Evolutionary conservation across 2,888 invertebrate species (phyloP), one percentile per base, ranked within the genome.

Genomic region (Pelosia muscerda): DNA sequence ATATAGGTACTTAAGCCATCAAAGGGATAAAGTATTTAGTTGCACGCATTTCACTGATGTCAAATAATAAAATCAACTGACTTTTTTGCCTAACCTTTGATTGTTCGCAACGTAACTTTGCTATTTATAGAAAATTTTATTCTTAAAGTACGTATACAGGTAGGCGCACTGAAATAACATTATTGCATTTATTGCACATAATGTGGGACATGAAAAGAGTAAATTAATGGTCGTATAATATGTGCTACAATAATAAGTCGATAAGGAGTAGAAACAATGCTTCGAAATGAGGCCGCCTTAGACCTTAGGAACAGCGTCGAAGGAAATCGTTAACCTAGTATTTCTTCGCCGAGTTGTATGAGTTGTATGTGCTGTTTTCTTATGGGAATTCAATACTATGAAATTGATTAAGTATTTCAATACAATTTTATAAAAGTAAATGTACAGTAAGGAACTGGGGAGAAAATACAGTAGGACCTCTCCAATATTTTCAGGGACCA

Each of bases 241-340:
- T 84, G 79, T 80, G 77, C 80, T 81, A 82, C 81, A 87, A 87
- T 85, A 89, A 88, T 83, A 85, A 75, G 63, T 81, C 81, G 92
- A 92, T 92, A 92, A 92, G 88, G 68, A 83, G 73, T 71, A 75
- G 84, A 85, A 91, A 90, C 89, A 90, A 90, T 88, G 83, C 83
- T 81, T 72, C 74, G 81, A 86, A 92, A 89, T 81, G 86, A 86
- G 92, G 91, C 76, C 90, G 77, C 71, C 71, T 69, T 78, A 84
- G 86, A 86, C 88, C 87, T 84, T 84, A 86, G 79, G 81, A 84
- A 75, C 84, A 82, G 71, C 81, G 79, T 73, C 82, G 78, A 79
- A 87, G 86, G 86, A 88, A 91, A 89, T 86, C 86, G 85, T 90
- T 90, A 90, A 89, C 91, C 90, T 85, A 88, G 82, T 87, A 89